Evolutionary conservation across 2,888 invertebrate species (phyloP).

Genomic region (Tachina grossa): DNA sequence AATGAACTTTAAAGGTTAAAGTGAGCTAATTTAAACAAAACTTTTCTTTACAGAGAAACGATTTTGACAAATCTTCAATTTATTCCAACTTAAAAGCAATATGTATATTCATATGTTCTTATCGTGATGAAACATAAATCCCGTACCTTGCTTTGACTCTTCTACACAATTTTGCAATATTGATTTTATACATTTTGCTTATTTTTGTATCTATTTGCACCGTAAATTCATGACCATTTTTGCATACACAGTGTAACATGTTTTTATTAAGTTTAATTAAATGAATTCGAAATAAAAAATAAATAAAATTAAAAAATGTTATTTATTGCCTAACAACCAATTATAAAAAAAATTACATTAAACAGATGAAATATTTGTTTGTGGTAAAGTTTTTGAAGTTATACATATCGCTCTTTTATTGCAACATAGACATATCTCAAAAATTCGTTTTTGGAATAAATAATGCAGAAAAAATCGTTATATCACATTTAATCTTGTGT

Average conservation of each 20-base stretch:
- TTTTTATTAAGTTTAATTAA: not conserved
- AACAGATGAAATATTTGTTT: not conserved
- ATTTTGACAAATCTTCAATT: constrained; percentile 29
- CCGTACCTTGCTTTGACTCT: constrained; percentile 3
- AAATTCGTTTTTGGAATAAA: no score
- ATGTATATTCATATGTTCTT: not conserved
- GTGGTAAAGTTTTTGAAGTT: not conserved
- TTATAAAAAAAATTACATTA: not conserved
- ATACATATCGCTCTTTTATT: no score
- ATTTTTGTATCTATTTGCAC: constrained; percentile 10
- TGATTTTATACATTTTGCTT: constrained; percentile 15
- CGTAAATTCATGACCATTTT: not conserved
- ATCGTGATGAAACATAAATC: not conserved
- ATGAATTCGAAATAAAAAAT: not conserved
- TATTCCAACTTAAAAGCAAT: not conserved
- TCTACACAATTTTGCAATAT: not conserved
- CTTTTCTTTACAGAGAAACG: constrained; percentile 1
- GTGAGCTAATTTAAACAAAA: no score
- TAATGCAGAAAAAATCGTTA: no score
- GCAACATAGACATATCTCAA: no score
- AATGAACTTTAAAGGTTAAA: no score
- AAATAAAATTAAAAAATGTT: not conserved
- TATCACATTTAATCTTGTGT: no score
- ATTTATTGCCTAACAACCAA: not conserved
- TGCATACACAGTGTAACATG: not conserved